Conservation (phyloP, 2,888 invertebrate species). For the Piscicola geometra region DNA sequence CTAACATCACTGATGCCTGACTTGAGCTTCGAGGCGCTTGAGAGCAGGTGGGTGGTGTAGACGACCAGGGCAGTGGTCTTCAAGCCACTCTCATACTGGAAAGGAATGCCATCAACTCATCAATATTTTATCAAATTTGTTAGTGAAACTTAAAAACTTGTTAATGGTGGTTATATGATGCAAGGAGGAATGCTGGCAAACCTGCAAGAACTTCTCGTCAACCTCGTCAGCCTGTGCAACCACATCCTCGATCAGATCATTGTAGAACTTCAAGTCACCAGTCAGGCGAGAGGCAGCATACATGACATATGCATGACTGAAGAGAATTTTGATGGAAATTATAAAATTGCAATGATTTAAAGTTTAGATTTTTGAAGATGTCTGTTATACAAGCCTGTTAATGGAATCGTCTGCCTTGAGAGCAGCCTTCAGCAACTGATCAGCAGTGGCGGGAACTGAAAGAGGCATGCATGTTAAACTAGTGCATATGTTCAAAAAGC, state of each 20-base stretch:
- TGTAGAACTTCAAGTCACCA: conserved; percentile 57
- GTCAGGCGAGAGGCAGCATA: conserved; percentile 73
- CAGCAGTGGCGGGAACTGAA: conserved; percentile 60
- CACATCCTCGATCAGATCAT: conserved; percentile 81
- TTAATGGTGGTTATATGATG: neutral
- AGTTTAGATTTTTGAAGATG: too few species aligned
- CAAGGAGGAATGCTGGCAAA: too few species aligned
- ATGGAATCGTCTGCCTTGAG: conserved; percentile 66
- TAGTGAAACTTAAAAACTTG: neutral
- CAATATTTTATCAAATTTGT: neutral
- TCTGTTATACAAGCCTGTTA: conserved; percentile 39
- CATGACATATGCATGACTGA: conserved; percentile 70
- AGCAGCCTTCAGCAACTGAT: conserved; percentile 68
- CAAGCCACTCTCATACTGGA: conserved; percentile 74
- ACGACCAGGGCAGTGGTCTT: conserved; percentile 61
- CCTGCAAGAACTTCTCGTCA: conserved; percentile 69
- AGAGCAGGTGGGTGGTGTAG: conserved; percentile 64
- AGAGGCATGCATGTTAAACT: neutral
- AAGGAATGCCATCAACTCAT: conserved; percentile 22
- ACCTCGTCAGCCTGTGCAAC: conserved; percentile 91
- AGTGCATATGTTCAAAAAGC: neutral
- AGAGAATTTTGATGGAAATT: neutral
- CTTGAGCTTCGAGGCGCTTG: conserved; percentile 64
- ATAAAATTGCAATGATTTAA: neutral
- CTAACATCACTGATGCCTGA: conserved; percentile 64